Conservation (phyloP, 1,140 invertebrate species). For the Andricus grossulariae region DNA sequence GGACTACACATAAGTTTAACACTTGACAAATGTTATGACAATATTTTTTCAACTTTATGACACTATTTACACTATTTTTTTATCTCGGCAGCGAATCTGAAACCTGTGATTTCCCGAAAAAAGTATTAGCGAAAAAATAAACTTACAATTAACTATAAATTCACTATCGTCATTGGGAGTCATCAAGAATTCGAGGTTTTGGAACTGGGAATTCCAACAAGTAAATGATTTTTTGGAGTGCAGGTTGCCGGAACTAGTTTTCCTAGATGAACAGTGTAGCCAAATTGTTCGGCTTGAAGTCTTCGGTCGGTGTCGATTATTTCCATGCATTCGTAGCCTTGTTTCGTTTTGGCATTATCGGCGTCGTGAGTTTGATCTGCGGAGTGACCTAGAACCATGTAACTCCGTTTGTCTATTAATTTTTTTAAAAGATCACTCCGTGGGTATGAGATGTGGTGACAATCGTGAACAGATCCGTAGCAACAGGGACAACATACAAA, state of each 20-base stretch:
- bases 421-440: constrained; percentile 79
- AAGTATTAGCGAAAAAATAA: too few relatives aligned
- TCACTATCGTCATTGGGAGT: too few relatives aligned
- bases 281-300: constrained; percentile 82
- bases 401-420: constrained; percentile 77
- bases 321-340: constrained; percentile 89
- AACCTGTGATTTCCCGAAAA: too few relatives aligned
- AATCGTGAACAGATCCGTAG: constrained; percentile 89
- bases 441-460: constrained; percentile 85
- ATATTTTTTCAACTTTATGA: too few relatives aligned
- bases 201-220: constrained; percentile 83
- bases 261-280: constrained; percentile 85
- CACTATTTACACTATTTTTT: too few relatives aligned
- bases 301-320: constrained; percentile 92
- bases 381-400: constrained; percentile 89
- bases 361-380: constrained; percentile 92
- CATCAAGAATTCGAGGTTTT: background rate
- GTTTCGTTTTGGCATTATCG: constrained; percentile 82
- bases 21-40: too few relatives aligned
- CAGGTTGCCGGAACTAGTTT: constrained; percentile 87
- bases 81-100: too few relatives aligned
- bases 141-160: too few relatives aligned
- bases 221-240: constrained; percentile 95
- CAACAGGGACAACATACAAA: constrained; percentile 97
- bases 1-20: too few relatives aligned